These are phyloP conservation scores for Porites evermanni DNA, from an alignment of 92 coral and sea anemone species.

Conservation along the genomic window DNA sequence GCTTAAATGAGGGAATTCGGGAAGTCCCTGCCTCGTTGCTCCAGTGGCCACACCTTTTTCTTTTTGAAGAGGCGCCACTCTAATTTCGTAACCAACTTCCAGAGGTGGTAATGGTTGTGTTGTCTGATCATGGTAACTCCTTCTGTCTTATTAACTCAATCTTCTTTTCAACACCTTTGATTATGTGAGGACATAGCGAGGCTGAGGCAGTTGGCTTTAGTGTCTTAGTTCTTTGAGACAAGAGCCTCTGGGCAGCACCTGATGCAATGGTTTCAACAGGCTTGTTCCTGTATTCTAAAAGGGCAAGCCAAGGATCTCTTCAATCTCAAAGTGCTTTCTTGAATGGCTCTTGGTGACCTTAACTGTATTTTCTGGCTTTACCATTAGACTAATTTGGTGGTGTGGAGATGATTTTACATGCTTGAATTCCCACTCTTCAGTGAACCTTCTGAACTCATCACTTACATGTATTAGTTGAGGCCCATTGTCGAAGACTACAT, in stretches of 20 bases:
- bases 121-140: constrained; percentile 19
- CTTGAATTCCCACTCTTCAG: constrained; percentile 42
- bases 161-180: constrained; percentile 32
- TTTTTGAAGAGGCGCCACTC: constrained; percentile 24
- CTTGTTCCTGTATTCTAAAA: constrained; percentile 43
- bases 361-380: neutral
- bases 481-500: too few relatives aligned
- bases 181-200: constrained; percentile 25
- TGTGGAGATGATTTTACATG: constrained; percentile 40
- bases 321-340: constrained; percentile 40
- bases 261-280: constrained; percentile 36
- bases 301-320: constrained; percentile 53
- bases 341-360: constrained; percentile 7
- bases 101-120: constrained; percentile 33
- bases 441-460: constrained; percentile 29
- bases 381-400: constrained; percentile 3
- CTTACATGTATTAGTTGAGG: constrained; percentile 1
- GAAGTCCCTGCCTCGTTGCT: too few relatives aligned
- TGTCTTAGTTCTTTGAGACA: constrained; percentile 46
- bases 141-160: constrained; percentile 22
- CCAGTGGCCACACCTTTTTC: neutral
- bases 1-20: too few relatives aligned
- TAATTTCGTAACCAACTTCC: constrained; percentile 31
- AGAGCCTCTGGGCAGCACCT: constrained; percentile 47
- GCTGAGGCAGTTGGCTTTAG: constrained; percentile 34